Evolutionary conservation across 2,797 vertebrate species (phyloP).

Genomic region (Spheniscus humboldti): DNA sequence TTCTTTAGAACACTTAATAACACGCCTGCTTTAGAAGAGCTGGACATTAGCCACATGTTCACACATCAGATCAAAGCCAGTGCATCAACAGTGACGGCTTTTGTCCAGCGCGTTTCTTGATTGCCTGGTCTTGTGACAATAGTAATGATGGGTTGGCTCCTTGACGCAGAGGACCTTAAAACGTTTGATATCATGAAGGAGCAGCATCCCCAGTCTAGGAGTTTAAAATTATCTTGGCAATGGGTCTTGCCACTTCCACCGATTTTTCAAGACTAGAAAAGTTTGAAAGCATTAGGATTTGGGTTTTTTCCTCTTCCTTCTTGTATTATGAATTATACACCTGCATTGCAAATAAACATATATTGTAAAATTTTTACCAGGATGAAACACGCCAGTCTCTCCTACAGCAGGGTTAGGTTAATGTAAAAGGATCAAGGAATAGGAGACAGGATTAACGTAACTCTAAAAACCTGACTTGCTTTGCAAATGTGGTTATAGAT

Average conservation of each 20-base stretch:
- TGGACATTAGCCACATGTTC: not conserved
- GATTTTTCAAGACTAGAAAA: not conserved
- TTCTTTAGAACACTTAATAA: slow-evolving; percentile 37
- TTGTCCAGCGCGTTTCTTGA: not conserved
- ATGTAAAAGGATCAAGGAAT: not conserved
- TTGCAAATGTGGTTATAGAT: not conserved
- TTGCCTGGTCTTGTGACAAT: not conserved
- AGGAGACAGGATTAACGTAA: not conserved
- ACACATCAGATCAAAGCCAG: not conserved
- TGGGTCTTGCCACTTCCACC: slow-evolving; percentile 4
- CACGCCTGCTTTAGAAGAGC: not conserved
- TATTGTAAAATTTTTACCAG: not conserved
- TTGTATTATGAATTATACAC: not conserved
- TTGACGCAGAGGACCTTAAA: slow-evolving; percentile 36
- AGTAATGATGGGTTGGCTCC: slow-evolving; percentile 7
- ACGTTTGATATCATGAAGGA: slow-evolving; percentile 7
- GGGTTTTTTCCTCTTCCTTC: accelerated
- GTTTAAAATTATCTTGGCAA: not conserved
- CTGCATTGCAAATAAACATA: not conserved
- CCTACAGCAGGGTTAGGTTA: not conserved
- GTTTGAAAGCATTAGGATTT: not conserved
- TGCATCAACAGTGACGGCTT: not conserved
- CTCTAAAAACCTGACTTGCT: not conserved
- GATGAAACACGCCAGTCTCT: not conserved
- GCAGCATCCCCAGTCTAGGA: not conserved